Conservation (phyloP, 2,113 vertebrate species). For the Tenrec ecaudatus region DNA sequence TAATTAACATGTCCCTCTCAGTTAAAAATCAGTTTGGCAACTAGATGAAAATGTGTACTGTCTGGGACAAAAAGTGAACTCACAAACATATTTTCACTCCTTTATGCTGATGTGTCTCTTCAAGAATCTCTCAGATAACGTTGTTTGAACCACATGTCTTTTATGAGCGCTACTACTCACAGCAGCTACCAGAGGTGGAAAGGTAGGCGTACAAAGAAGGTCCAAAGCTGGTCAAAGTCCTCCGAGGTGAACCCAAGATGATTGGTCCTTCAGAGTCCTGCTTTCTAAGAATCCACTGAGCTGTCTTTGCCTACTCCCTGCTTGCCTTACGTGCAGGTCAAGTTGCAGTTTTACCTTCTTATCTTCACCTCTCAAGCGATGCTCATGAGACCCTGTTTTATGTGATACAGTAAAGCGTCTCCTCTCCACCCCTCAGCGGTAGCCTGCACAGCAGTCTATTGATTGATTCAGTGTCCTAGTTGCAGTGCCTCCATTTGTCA, state of each 20-base stretch:
- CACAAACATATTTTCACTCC: neutral
- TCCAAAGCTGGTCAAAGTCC: neutral
- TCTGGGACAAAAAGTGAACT: neutral
- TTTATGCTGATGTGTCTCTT: neutral
- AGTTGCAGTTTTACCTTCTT: neutral
- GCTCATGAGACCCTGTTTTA: neutral
- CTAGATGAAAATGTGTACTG: slow-evolving; percentile 40
- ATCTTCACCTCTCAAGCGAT: neutral
- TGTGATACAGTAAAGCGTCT: neutral
- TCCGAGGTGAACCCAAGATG: neutral
- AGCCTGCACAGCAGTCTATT: neutral
- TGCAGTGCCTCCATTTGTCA: too few relatives aligned
- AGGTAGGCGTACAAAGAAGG: neutral
- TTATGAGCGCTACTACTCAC: neutral
- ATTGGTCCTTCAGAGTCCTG: neutral
- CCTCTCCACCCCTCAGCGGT: neutral
- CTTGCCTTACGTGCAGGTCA: neutral
- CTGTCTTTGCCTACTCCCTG: neutral
- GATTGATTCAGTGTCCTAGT: slow-evolving; percentile 19
- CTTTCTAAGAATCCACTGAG: neutral
- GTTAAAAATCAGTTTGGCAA: slow-evolving; percentile 31
- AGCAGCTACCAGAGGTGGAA: neutral
- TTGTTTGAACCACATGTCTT: neutral
- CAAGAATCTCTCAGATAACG: neutral
- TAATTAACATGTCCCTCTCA: slow-evolving; percentile 49